Percentiles rank a stretch among this genome's conserved stretches.
phyloP scores from a whole-genome alignment of 2,888 invertebrate genomes.

The Dorcus hopei region DNA sequence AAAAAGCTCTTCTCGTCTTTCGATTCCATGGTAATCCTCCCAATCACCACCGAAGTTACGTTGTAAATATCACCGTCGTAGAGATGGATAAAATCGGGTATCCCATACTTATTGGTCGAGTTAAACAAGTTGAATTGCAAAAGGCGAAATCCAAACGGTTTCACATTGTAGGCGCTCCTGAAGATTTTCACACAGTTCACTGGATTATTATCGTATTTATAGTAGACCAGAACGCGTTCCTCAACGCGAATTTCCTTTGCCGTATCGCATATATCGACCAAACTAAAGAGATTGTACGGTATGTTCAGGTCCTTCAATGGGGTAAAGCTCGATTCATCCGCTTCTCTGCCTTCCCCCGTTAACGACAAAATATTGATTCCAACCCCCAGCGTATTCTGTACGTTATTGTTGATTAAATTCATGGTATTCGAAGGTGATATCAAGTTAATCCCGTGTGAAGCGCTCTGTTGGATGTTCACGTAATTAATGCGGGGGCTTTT shows the following conservation, averaged over 20 bases:
- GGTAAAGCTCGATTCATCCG: constrained; percentile 82
- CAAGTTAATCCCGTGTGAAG: constrained; percentile 88
- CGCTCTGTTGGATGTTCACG: constrained; percentile 79
- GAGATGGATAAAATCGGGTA: constrained; percentile 78
- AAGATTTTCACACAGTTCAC: constrained; percentile 98
- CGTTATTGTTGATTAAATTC: constrained; percentile 70
- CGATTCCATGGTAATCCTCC: constrained; percentile 69
- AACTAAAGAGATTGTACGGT: constrained; percentile 88
- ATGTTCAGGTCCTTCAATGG: constrained; percentile 78
- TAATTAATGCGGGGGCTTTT: constrained; percentile 79
- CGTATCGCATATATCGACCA: constrained; percentile 95
- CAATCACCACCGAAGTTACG: constrained; percentile 68
- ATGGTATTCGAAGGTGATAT: constrained; percentile 84
- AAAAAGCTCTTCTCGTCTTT: constrained; percentile 72
- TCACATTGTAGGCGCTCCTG: constrained; percentile 77
- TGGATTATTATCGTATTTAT: constrained; percentile 94
- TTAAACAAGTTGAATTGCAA: constrained; percentile 91
- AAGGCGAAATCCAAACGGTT: constrained; percentile 85
- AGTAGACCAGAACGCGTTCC: constrained; percentile 88
- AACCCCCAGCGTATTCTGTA: constrained; percentile 81
- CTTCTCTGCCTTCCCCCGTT: constrained; percentile 88
- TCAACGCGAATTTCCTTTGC: constrained; percentile 87
- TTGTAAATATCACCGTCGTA: constrained; percentile 94
- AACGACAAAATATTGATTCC: constrained; percentile 87
- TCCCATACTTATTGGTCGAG: constrained; percentile 75